These are phyloP conservation scores for Brevimyrus niger DNA, from an alignment of 2,113 vertebrate genomes.

Conservation along the genomic window DNA sequence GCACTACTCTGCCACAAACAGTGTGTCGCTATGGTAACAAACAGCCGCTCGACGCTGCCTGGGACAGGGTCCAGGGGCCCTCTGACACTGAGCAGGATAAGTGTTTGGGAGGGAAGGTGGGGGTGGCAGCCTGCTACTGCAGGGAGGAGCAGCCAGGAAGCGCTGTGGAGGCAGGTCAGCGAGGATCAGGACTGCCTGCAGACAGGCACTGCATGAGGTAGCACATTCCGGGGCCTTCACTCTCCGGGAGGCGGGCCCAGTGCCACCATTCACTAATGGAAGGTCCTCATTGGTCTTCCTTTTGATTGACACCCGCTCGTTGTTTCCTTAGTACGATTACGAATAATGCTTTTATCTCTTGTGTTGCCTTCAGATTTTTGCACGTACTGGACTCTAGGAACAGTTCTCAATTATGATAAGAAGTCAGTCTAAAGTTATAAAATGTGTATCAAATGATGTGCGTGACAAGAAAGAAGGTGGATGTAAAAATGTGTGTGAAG, in stretches of 20 bases:
- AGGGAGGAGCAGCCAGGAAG: background rate
- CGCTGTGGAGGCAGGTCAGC: background rate
- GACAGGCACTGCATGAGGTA: background rate
- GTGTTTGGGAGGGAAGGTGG: background rate
- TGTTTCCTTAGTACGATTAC: background rate
- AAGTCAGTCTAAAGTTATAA: background rate
- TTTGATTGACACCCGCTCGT: background rate
- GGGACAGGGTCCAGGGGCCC: background rate
- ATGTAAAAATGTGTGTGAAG: conserved; percentile 83
- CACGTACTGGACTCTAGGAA: background rate
- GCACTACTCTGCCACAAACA: background rate
- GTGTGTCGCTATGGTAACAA: background rate
- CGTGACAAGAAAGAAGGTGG: conserved; percentile 26
- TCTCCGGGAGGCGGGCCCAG: background rate
- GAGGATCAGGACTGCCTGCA: background rate
- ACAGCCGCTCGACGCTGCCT: background rate
- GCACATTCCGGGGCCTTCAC: background rate
- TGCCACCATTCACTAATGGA: background rate
- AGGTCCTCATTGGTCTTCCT: background rate
- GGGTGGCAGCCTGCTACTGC: background rate
- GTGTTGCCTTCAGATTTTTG: background rate
- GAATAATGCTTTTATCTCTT: background rate
- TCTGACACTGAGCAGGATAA: background rate
- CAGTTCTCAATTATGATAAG: background rate
- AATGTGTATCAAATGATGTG: background rate